Conservation (phyloP, 2,888 invertebrate species). For the Harpalus rufipes region DNA sequence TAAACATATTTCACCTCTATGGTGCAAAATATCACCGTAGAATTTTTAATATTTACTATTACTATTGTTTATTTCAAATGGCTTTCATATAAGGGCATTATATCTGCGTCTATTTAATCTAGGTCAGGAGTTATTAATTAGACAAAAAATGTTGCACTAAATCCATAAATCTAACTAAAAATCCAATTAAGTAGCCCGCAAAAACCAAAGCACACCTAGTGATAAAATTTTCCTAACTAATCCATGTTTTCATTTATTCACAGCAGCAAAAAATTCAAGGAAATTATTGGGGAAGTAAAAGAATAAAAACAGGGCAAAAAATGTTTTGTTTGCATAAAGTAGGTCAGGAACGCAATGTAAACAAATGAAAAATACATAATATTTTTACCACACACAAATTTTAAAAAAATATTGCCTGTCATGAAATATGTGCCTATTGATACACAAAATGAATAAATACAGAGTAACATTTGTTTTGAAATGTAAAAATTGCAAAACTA, state of each 20-base stretch:
- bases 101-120: not conserved
- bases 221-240: not conserved
- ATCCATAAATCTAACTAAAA: not conserved
- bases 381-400: not conserved
- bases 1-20: not conserved
- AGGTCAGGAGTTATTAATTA: conserved; percentile 2
- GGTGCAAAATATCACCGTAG: not conserved
- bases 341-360: not conserved
- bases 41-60: not conserved
- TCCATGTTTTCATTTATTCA: not conserved
- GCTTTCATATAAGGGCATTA: not conserved
- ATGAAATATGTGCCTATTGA: not conserved
- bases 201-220: not conserved
- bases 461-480: no score
- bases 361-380: conserved; percentile 6
- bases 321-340: not conserved
- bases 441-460: not conserved
- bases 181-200: not conserved
- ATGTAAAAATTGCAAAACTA: no score
- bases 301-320: not conserved
- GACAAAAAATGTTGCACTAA: conserved; percentile 3
- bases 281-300: not conserved
- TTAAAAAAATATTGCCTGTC: not conserved
- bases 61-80: not conserved
- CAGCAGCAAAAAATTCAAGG: not conserved